Base-by-base conservation (phyloP, 2,797 vertebrate species). In the Balearica regulorum region DNA sequence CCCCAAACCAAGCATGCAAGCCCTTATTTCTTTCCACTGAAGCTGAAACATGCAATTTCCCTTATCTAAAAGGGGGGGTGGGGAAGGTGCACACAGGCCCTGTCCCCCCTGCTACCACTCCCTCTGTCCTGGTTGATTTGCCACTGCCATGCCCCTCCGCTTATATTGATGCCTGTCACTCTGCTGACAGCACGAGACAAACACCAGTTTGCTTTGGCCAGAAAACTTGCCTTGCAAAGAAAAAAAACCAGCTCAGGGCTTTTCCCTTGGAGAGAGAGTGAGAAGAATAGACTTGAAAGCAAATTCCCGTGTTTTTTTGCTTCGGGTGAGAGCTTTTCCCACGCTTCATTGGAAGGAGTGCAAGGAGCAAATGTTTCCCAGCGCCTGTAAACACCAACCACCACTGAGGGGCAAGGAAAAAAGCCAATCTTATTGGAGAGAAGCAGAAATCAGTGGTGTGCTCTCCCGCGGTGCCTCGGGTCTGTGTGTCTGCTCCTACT, bases 281-380 rank as follows among this genome's bases (percentile, higher is more conserved):
- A 95, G 94, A 96, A 97, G 93, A 97, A 97, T 93, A 93, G 94
- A 95, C 94, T 85, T 97, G 96, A 97, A 97, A 96, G 96, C 48
- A 93, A 96, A 97, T 95, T 96, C 94, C 88, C 86, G 6, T 90
- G 87, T 51, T 77, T 90, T 95, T 94, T 90, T 90, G 69, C 89
- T 95, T 85, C 0, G 82, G 69, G 87, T 94, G 89, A 96, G 92
- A 93, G 95, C 72, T 96, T 96, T 95, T 97, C 95, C 90, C 96
- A 96, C 76, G 87, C 92, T 97, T 90, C 84, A 71, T 29, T 95
- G 89, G 93, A 93, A 91, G 26, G 53, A 90, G 92, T 80, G 95
- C 81, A 89, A 87, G 95, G 92, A 96, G 57, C 81, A 94, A 91
- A 94, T 13, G 78, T 83, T 94, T 90, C 94, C 94, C 72, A 89